phyloP scores from a whole-genome alignment of 2,797 vertebrate species.

The Silurus lanzhouensis region DNA sequence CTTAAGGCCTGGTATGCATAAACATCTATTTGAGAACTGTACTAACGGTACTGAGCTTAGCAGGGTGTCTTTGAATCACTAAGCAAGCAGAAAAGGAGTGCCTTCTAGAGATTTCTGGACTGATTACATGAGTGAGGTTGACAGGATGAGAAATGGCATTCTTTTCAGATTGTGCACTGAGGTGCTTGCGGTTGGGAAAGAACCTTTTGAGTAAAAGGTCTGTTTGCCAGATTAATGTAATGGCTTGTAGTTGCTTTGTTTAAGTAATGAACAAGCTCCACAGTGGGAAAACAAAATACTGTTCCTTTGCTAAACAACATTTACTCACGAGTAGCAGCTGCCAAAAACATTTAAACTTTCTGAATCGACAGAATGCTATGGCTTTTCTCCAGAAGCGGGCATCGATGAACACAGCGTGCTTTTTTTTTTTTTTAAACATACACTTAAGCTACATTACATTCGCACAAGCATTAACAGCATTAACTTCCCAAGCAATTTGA shows the following conservation, averaged over 20 bases:
- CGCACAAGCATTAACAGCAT: too few relatives aligned
- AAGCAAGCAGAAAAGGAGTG: neutral
- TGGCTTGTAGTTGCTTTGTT: slow-evolving; percentile 23
- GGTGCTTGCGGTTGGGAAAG: slow-evolving; percentile 17
- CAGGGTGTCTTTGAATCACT: neutral
- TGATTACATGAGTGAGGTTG: slow-evolving; percentile 3
- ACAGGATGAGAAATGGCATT: neutral
- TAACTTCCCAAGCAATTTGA: too few relatives aligned
- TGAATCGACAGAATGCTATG: neutral
- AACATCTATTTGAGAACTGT: neutral
- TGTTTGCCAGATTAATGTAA: slow-evolving; percentile 26
- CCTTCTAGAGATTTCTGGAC: neutral
- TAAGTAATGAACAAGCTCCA: neutral
- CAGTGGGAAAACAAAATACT: slow-evolving; percentile 28
- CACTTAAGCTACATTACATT: neutral
- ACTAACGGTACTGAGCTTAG: neutral
- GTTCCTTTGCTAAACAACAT: slow-evolving; percentile 12
- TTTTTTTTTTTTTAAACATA: neutral
- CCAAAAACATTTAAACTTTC: slow-evolving; percentile 14
- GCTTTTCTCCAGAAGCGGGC: slow-evolving; percentile 43
- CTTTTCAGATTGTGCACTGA: neutral
- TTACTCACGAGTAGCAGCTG: slow-evolving; percentile 15
- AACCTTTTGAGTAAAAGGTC: neutral
- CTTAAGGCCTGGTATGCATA: neutral
- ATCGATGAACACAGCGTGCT: slow-evolving; percentile 12